Conservation (phyloP, 2,113 vertebrate genomes). For the Asarcornis scutulata region DNA sequence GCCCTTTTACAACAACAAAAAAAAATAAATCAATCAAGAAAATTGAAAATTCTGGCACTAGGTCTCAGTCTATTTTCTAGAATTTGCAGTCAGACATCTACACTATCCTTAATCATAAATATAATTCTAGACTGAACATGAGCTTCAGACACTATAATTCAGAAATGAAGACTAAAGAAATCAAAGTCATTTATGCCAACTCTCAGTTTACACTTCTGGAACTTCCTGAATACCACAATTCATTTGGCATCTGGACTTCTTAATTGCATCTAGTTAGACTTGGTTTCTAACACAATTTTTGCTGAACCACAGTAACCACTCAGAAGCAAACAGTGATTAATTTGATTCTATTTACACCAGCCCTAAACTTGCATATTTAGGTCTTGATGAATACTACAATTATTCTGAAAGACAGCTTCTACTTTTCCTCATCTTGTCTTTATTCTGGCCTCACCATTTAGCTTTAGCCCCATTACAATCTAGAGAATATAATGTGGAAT, state of each 20-base stretch:
- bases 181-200: neutral
- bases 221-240: neutral
- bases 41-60: neutral
- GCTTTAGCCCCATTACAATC: neutral
- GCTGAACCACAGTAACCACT: neutral
- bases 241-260: neutral
- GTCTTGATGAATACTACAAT: neutral
- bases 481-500: neutral
- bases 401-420: neutral
- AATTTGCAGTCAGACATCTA: neutral
- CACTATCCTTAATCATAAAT: neutral
- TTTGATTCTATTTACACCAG: neutral
- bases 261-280: neutral
- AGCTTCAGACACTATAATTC: neutral
- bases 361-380: neutral
- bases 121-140: neutral
- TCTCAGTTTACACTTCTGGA: neutral
- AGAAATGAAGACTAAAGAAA: neutral
- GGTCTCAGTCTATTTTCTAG: neutral
- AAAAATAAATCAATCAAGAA: neutral
- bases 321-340: neutral
- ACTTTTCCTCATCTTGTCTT: neutral
- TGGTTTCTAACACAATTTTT: neutral
- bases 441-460: neutral
- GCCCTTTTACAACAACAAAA: neutral